Percentiles rank a stretch among this genome's conserved stretches.
These are phyloP conservation scores for Heteromormyrus szaboi DNA, from an alignment of 2,797 vertebrate genomes.

Conservation along the genomic window DNA sequence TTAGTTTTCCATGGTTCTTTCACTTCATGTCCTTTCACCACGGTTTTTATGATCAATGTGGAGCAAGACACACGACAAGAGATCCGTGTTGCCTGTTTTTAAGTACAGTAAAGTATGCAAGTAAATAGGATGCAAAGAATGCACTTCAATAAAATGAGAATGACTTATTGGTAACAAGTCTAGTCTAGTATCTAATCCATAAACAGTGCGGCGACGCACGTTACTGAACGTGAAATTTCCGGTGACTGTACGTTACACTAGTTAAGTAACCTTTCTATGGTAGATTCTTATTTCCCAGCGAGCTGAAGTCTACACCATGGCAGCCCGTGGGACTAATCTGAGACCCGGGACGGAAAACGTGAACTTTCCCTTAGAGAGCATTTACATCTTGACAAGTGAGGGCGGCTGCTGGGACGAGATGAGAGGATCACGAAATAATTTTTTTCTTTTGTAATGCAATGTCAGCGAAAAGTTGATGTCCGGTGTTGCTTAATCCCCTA, in stretches of 20 bases:
- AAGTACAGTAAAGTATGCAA: not conserved
- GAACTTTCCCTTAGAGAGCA: not conserved
- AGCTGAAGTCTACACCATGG: not conserved
- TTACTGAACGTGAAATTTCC: not conserved
- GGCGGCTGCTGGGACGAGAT: not conserved
- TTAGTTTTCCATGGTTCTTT: not conserved
- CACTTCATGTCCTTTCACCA: not conserved
- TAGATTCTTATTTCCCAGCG: not conserved
- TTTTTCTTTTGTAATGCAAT: not conserved
- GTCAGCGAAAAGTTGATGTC: not conserved
- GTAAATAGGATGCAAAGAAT: not conserved
- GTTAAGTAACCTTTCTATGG: not conserved
- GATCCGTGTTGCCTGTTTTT: not conserved
- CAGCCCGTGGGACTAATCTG: not conserved
- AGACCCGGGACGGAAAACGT: not conserved
- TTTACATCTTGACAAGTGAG: not conserved
- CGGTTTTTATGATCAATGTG: not conserved
- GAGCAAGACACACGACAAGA: not conserved
- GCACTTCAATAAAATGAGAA: not conserved
- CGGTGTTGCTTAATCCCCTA: not conserved
- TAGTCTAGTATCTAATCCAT: not conserved
- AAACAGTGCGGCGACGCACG: not conserved
- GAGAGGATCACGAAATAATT: not conserved
- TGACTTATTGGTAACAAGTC: not conserved
- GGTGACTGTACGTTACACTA: not conserved